Conservation (phyloP, 2,888 invertebrate species). For the Sthenelais limicola region DNA sequence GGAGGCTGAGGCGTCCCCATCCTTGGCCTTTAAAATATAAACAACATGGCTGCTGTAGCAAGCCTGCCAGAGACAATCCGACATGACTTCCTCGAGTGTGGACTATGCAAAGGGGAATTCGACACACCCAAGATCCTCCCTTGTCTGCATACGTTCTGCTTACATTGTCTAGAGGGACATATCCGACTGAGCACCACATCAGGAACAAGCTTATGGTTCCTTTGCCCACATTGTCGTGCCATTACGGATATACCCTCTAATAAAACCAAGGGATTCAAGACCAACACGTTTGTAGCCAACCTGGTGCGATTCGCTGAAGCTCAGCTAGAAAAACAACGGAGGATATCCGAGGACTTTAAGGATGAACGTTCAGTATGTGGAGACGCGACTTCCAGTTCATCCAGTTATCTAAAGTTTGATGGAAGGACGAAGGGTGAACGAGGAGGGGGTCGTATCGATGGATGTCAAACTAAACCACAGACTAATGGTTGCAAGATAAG, state of each 20-base stretch:
- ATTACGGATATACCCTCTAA: conserved; percentile 27
- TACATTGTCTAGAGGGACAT: conserved; percentile 15
- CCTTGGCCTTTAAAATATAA: too few relatives aligned
- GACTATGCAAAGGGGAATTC: conserved; percentile 21
- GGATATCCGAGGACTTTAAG: background rate
- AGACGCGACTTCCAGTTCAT: too few relatives aligned
- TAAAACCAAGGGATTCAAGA: background rate
- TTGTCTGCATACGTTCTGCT: conserved; percentile 39
- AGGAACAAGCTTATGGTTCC: conserved; percentile 23
- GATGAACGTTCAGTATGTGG: background rate
- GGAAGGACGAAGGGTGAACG: background rate
- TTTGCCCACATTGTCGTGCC: conserved; percentile 38
- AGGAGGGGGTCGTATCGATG: background rate
- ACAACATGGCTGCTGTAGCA: background rate
- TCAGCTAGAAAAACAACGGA: background rate
- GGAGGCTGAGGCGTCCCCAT: too few relatives aligned
- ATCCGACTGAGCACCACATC: conserved; percentile 4
- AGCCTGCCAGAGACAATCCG: conserved; percentile 3
- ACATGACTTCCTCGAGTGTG: conserved; percentile 28
- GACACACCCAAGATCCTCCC: conserved; percentile 35
- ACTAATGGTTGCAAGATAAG: too few relatives aligned
- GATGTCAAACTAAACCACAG: conserved; percentile 6
- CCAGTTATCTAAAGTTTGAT: too few relatives aligned
- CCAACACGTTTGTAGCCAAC: conserved; percentile 26
- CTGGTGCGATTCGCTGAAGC: background rate